Conservation (phyloP, 1,140 invertebrate genomes). For the Drosophila pandora region DNA sequence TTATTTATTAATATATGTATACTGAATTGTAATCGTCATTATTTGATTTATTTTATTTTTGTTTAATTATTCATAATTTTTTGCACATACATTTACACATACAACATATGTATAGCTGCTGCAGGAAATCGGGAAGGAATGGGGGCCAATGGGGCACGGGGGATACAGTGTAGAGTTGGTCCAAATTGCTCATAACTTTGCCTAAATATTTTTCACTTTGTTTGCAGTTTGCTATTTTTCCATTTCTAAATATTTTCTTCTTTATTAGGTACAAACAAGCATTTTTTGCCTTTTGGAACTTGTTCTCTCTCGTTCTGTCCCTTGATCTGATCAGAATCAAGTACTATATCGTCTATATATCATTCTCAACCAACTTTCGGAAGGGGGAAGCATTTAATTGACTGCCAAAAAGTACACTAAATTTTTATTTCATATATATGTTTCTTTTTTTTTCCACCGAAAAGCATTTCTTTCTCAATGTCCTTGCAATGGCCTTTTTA, state of each 20-base stretch:
- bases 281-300: conserved; percentile 45
- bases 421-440: conserved; percentile 8
- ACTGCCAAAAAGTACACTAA: conserved; percentile 55
- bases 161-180: conserved; percentile 53
- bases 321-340: not conserved
- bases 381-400: conserved; percentile 53
- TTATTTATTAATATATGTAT: conserved; percentile 11
- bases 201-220: conserved; percentile 25
- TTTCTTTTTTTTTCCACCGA: conserved; percentile 22
- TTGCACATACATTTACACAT: conserved; percentile 37
- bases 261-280: conserved; percentile 45
- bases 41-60: not conserved
- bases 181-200: conserved; percentile 69
- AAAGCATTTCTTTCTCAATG: conserved; percentile 7
- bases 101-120: conserved; percentile 8
- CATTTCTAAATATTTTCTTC: not conserved
- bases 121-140: not conserved
- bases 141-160: not conserved
- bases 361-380: conserved; percentile 29
- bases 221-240: not conserved
- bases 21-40: conserved; percentile 25
- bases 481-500: conserved; percentile 23
- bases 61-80: not conserved
- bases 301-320: not conserved
- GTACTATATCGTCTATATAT: not conserved